A percentile compares a stretch with the other conserved stretches of the same genome.
phyloP scores from a whole-genome alignment of 2,888 invertebrate genomes.

The Nemapogon koenigi region DNA sequence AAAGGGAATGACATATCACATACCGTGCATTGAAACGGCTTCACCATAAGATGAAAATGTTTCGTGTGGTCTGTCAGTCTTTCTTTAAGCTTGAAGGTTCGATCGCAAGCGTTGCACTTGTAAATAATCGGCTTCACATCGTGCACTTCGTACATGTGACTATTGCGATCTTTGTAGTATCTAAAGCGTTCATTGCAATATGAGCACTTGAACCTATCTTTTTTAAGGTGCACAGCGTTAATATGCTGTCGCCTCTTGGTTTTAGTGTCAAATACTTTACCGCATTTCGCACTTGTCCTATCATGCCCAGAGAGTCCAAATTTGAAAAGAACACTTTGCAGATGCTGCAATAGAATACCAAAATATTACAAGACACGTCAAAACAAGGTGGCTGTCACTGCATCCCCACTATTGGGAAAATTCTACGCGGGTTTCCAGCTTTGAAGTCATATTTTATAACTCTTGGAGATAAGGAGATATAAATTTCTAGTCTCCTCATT shows the following conservation, averaged over 20 bases:
- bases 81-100: constrained; percentile 50
- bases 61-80: constrained; percentile 50
- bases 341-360: no score
- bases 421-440: no score
- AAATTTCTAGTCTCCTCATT: no score
- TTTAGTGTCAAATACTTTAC: constrained; percentile 44
- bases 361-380: no score
- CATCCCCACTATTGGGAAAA: no score
- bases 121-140: constrained; percentile 39
- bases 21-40: constrained; percentile 4
- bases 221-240: constrained; percentile 33
- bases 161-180: constrained; percentile 41
- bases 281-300: constrained; percentile 41
- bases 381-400: no score
- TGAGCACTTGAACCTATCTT: constrained; percentile 31
- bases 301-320: no score
- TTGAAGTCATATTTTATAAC: no score
- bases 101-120: constrained; percentile 50
- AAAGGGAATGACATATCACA: constrained; percentile 2
- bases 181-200: constrained; percentile 39
- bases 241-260: constrained; percentile 44
- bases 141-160: constrained; percentile 36
- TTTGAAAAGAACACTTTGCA: constrained; percentile 30
- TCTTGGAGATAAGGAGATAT: no score
- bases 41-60: constrained; percentile 22